Evolutionary conservation across 37 sponge, comb jelly and placozoan species (phyloP).

Genomic region (Ephydatia muelleri): DNA sequence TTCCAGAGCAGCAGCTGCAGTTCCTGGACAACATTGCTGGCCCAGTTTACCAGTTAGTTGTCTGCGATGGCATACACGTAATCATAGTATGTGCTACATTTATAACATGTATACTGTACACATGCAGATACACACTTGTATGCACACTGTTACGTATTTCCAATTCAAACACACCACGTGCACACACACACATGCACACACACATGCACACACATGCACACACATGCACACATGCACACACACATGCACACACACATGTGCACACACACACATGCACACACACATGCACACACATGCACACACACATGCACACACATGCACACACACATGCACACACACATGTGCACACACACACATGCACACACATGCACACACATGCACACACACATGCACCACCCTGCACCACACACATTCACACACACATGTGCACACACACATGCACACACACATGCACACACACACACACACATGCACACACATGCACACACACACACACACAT

Average conservation of each 20-base stretch:
- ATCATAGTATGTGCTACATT: no score
- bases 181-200: background rate
- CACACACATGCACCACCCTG: background rate
- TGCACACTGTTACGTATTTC: no score
- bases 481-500: background rate
- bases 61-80: background rate
- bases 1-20: conserved; percentile 80
- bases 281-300: conserved; percentile 12
- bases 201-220: conserved; percentile 12
- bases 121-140: no score
- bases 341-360: background rate
- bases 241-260: background rate
- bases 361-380: background rate
- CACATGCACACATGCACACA: background rate
- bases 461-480: conserved; percentile 8
- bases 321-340: conserved; percentile 1
- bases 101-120: no score
- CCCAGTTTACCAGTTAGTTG: conserved; percentile 72
- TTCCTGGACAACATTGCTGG: conserved; percentile 75
- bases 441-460: conserved; percentile 36
- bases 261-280: background rate
- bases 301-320: background rate
- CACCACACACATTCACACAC: conserved; percentile 25
- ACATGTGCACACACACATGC: conserved; percentile 23
- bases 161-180: background rate